A percentile compares a stretch with the other conserved stretches of the same genome.
Conservation (phyloP, 2,797 vertebrate species). For the Distichodus sexfasciatus region DNA sequence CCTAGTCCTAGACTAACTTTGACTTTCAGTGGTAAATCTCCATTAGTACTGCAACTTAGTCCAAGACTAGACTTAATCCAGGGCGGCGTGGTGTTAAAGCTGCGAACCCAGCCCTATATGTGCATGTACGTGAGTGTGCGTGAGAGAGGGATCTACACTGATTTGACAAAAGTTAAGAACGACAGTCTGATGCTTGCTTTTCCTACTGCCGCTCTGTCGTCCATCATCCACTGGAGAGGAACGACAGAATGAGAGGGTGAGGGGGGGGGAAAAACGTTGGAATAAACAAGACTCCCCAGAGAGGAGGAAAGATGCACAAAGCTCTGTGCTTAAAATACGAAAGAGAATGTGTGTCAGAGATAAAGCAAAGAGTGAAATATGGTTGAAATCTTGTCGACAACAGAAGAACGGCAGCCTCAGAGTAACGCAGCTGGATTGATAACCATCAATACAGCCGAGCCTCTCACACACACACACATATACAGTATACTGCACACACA, state of each 20-base stretch:
- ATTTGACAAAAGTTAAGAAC: constrained; percentile 33
- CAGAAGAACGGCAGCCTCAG: not conserved
- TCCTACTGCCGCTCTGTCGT: constrained; percentile 21
- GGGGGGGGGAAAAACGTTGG: not conserved
- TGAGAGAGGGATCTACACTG: not conserved
- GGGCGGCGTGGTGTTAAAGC: too few species aligned
- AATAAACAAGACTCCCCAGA: not conserved
- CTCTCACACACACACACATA: too few species aligned
- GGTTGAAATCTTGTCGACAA: not conserved
- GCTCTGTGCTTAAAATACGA: constrained; percentile 34
- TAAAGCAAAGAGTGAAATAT: not conserved
- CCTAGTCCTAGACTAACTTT: too few species aligned
- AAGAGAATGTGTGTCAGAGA: not conserved
- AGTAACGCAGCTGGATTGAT: constrained; percentile 12
- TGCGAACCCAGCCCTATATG: too few species aligned
- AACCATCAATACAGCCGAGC: not conserved
- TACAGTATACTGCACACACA: too few species aligned
- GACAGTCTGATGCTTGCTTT: not conserved
- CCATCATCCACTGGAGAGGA: constrained; percentile 31
- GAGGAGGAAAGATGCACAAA: constrained; percentile 2
- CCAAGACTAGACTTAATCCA: too few species aligned
- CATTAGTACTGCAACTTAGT: too few species aligned
- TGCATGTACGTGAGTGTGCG: not conserved
- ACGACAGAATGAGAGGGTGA: constrained; percentile 6
- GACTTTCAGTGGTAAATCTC: too few species aligned